Percentiles rank a stretch among this genome's conserved stretches.
These are phyloP conservation scores for Pachyrhynchus sulphureomaculatus DNA, from an alignment of 1,140 invertebrate genomes.

Conservation along the genomic window DNA sequence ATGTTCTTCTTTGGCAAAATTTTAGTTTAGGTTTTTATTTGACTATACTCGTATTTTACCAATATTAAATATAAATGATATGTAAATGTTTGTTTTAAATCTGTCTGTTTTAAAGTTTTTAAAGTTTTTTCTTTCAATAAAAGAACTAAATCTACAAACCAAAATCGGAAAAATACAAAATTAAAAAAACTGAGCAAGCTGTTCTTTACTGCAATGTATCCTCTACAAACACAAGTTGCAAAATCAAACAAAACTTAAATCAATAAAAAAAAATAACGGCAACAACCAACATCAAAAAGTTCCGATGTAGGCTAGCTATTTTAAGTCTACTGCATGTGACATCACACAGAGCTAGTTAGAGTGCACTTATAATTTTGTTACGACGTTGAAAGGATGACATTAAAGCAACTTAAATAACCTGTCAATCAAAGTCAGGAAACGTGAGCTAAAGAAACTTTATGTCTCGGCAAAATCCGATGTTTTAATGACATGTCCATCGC, in stretches of 20 bases:
- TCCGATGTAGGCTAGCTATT: conserved; percentile 1
- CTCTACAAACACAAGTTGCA: too few relatives aligned
- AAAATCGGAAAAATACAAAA: too few relatives aligned
- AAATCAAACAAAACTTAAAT: not conserved
- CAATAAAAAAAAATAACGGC: not conserved
- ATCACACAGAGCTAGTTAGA: conserved; percentile 24
- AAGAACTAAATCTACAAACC: too few relatives aligned
- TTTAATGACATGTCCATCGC: conserved; percentile 40
- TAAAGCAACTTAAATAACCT: conserved; percentile 46
- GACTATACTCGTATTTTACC: too few relatives aligned
- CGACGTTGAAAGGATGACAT: conserved; percentile 34
- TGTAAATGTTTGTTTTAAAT: too few relatives aligned
- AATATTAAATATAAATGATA: too few relatives aligned
- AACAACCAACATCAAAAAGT: not conserved
- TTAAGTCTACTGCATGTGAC: conserved; percentile 17
- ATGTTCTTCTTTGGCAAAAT: too few relatives aligned
- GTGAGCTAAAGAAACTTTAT: conserved; percentile 36
- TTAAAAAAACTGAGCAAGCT: too few relatives aligned
- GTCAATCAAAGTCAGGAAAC: conserved; percentile 41
- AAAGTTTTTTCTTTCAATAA: too few relatives aligned
- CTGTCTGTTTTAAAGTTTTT: too few relatives aligned
- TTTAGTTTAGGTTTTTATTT: too few relatives aligned
- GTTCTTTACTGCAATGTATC: too few relatives aligned
- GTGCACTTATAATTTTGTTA: conserved; percentile 41
- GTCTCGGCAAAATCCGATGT: conserved; percentile 40